Percentiles rank a stretch among this genome's conserved stretches.
Conservation (phyloP, 2,113 vertebrate species). For the Chroicocephalus ridibundus region DNA sequence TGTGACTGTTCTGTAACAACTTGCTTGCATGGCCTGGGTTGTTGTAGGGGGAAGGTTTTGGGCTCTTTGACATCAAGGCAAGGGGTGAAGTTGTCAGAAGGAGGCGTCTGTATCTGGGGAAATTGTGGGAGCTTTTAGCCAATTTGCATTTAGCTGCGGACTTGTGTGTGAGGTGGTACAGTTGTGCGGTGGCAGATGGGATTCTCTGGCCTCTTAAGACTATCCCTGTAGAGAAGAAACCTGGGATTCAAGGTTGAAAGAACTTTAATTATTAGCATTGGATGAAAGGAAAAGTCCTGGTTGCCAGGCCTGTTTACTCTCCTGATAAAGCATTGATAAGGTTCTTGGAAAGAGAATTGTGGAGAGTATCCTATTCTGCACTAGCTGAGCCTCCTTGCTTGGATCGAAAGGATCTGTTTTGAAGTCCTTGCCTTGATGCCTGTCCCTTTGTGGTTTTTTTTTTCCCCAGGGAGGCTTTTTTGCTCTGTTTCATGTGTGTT, state of each 20-base stretch:
- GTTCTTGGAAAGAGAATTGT: background rate
- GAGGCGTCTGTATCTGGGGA: background rate
- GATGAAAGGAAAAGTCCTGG: background rate
- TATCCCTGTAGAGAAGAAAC: background rate
- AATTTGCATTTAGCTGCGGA: fast-evolving
- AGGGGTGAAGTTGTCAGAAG: background rate
- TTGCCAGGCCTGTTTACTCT: background rate
- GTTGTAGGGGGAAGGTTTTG: background rate
- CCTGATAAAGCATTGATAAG: background rate
- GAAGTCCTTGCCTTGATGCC: background rate
- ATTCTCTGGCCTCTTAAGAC: background rate
- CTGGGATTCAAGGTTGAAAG: background rate
- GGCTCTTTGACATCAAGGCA: background rate
- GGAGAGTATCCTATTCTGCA: background rate
- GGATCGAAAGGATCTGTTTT: background rate
- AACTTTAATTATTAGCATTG: background rate
- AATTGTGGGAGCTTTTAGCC: background rate
- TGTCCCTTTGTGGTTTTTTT: background rate
- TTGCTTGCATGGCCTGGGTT: too few species aligned
- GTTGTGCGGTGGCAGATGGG: background rate
- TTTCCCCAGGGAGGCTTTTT: background rate
- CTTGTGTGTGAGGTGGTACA: background rate
- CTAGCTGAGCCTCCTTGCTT: background rate
- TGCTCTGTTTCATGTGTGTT: background rate
- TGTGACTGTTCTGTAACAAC: background rate